These are phyloP conservation scores for Oplegnathus fasciatus DNA, from an alignment of 2,113 vertebrate genomes.

Conservation along the genomic window DNA sequence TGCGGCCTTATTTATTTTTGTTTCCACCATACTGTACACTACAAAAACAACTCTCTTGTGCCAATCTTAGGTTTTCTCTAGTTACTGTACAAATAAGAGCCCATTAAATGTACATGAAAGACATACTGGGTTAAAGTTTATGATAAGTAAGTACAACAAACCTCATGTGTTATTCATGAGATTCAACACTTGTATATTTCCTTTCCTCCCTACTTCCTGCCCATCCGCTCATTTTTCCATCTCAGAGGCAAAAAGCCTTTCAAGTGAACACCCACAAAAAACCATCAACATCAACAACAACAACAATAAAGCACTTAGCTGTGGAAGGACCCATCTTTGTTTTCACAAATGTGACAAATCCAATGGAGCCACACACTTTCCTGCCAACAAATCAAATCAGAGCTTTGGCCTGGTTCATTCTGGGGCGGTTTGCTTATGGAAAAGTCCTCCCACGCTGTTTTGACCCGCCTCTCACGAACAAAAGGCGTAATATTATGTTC, in stretches of 20 bases:
- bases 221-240: conserved; percentile 78
- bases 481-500: neutral
- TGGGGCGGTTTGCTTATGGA: conserved; percentile 10
- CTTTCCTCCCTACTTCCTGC: conserved; percentile 70
- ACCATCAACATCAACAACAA: conserved; percentile 52
- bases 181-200: conserved; percentile 77
- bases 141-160: conserved; percentile 69
- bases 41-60: neutral
- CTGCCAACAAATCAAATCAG: conserved; percentile 72
- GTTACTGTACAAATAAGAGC: conserved; percentile 5
- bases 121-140: conserved; percentile 46
- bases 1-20: neutral
- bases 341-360: conserved; percentile 78
- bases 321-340: conserved; percentile 64
- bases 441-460: conserved; percentile 8
- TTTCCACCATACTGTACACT: neutral
- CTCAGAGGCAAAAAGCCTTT: conserved; percentile 79
- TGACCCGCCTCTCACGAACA: conserved; percentile 1
- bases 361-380: conserved; percentile 71
- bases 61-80: neutral
- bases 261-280: conserved; percentile 74
- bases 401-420: conserved; percentile 17
- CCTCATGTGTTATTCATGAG: conserved; percentile 81
- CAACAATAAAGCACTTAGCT: conserved; percentile 79
- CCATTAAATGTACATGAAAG: conserved; percentile 11